These are phyloP conservation scores for Todiramphus chloris DNA, from an alignment of 2,113 vertebrate genomes.

Conservation along the genomic window DNA sequence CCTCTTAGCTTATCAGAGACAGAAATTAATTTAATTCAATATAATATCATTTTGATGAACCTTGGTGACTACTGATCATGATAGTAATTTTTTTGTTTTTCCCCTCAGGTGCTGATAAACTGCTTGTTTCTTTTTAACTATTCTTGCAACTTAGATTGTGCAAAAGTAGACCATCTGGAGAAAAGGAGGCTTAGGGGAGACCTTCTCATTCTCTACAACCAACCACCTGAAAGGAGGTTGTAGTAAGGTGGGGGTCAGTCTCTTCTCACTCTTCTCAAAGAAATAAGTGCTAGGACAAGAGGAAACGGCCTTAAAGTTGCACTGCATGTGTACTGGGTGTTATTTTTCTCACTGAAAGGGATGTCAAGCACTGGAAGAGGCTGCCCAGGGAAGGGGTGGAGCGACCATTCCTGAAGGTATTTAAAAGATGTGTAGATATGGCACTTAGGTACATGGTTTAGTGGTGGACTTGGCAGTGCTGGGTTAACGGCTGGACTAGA, in stretches of 20 bases:
- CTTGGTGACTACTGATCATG: background rate
- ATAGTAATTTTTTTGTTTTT: background rate
- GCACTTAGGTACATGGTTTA: background rate
- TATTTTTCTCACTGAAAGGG: background rate
- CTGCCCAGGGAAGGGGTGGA: background rate
- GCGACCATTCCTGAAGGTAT: background rate
- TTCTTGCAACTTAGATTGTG: background rate
- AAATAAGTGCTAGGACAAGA: background rate
- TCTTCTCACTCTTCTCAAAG: background rate
- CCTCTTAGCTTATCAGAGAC: slow-evolving; percentile 30
- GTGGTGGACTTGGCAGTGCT: background rate
- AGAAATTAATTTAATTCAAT: slow-evolving; percentile 39
- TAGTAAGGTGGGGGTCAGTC: background rate
- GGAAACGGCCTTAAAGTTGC: background rate
- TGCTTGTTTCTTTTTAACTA: background rate
- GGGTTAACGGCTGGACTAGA: background rate
- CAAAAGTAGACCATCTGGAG: background rate
- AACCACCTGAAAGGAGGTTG: background rate
- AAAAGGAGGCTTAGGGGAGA: background rate
- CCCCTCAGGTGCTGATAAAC: background rate
- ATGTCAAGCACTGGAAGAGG: background rate
- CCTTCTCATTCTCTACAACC: background rate
- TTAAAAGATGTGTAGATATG: background rate
- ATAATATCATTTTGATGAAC: slow-evolving; percentile 20
- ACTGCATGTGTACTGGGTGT: no score